Conservation (phyloP, 2,113 vertebrate genomes). For the Gambusia holbrooki region DNA sequence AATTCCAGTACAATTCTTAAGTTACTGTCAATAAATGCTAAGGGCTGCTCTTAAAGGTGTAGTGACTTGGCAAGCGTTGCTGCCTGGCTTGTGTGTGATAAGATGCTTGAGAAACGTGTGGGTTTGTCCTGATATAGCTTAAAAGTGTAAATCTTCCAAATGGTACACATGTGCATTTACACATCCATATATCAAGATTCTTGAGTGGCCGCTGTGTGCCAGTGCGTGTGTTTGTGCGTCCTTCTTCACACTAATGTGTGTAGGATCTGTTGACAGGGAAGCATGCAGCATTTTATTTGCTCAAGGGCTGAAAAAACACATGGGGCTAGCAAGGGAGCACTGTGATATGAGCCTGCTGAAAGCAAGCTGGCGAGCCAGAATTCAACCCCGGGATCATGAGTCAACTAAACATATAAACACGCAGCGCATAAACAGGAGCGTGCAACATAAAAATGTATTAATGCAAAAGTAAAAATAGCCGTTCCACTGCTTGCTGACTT, state of each 20-base stretch:
- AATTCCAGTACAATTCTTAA: constrained; percentile 80
- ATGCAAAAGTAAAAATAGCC: constrained; percentile 4
- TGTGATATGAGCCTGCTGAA: constrained; percentile 70
- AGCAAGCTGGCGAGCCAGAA: constrained; percentile 57
- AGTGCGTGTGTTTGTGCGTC: constrained; percentile 49
- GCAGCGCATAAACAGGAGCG: constrained; percentile 33
- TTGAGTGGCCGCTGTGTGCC: constrained; percentile 20
- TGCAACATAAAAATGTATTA: constrained; percentile 24
- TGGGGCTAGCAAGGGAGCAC: constrained; percentile 53
- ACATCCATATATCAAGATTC: constrained; percentile 50
- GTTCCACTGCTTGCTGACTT: not conserved
- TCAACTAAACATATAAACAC: constrained; percentile 46
- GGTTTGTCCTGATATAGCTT: constrained; percentile 37
- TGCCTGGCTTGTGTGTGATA: constrained; percentile 48
- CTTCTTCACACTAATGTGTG: constrained; percentile 67
- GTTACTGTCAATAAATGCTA: constrained; percentile 79
- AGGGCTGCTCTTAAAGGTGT: constrained; percentile 72
- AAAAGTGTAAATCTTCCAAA: constrained; percentile 66
- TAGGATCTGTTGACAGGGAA: constrained; percentile 76
- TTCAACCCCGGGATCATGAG: constrained; percentile 43
- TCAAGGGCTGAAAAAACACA: constrained; percentile 70
- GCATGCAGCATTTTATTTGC: constrained; percentile 75
- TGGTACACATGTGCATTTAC: constrained; percentile 40
- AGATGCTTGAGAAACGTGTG: constrained; percentile 37
- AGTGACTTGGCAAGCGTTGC: constrained; percentile 37